Base-by-base conservation (phyloP, 1,140 invertebrate species). In the Papilio helenus region DNA sequence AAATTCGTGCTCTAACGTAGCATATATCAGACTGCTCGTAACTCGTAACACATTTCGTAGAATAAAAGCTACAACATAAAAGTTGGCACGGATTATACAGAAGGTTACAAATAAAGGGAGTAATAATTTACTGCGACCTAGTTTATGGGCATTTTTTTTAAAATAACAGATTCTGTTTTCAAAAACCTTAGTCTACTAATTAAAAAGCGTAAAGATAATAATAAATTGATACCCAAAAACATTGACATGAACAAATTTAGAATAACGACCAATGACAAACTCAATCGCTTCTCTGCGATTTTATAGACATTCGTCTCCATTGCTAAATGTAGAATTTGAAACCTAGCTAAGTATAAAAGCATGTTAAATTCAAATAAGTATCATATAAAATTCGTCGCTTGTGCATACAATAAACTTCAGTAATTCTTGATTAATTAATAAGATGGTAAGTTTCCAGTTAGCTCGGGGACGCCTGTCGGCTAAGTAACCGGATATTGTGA, bases 401-500 rank as follows among this genome's bases (percentile, higher is more conserved):
- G 18, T 55, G n/a, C n/a, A 20, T 55, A 49, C 2, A 55, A 5
- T 55, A 55, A 20, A 20, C 49, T 16, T 51, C 18, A 55, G 51
- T 18, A 55, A 20, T 55, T 55, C 61, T 68, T 68, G 9, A 29
- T 68, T 68, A 65, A 65, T 65, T 29, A 68, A 68, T 68, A 16
- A 68, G 61, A 68, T 68, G 26, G 23, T 68, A 61, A 10, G 58
- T 68, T 55, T 20, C 12, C 12, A 68, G 26, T 26, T 29, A 68
- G 23, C 61, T 68, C 12, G 61, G 26, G 14, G 26, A 29, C 61
- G 23, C 1, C 61, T 26, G 23, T 3, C 26, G 1, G 61, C 61
- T 65, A 44, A 72, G 72, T 49, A 73, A 73, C 72, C 72, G 72
- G 72, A 73, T 73, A 73, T 73, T 73, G 12, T 51, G 72, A 73